phyloP scores from a whole-genome alignment of 1,140 invertebrate genomes.

The Gryllus bimaculatus region DNA sequence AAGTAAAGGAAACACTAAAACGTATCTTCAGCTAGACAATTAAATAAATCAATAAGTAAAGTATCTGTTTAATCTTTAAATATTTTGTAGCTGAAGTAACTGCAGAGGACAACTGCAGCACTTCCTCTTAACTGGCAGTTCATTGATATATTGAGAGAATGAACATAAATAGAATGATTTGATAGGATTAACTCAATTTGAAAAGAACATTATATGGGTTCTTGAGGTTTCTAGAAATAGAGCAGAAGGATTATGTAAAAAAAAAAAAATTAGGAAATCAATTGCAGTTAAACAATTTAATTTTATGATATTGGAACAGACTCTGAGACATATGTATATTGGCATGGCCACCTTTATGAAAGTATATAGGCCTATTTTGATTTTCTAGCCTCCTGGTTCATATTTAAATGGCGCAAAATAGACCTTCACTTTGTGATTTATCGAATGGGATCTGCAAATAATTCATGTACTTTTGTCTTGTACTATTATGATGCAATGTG shows the following conservation, averaged over 20 bases:
- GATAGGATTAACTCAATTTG: background rate
- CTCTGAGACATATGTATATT: background rate
- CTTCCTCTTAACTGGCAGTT: background rate
- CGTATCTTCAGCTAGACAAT: background rate
- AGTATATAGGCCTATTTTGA: background rate
- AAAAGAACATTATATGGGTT: background rate
- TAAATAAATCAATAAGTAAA: background rate
- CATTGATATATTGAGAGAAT: background rate
- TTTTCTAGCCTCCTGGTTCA: background rate
- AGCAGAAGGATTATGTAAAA: background rate
- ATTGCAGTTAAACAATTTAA: background rate
- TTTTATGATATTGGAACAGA: background rate
- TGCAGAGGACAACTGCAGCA: background rate
- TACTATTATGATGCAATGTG: no score
- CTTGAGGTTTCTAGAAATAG: background rate
- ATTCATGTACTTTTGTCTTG: no score
- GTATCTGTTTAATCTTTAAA: background rate
- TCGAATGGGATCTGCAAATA: background rate
- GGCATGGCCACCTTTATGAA: background rate
- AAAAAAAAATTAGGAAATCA: background rate
- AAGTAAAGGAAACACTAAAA: background rate
- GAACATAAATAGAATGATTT: background rate
- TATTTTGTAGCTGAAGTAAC: background rate
- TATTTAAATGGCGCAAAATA: background rate
- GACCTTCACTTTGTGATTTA: slow-evolving; percentile 1